These are phyloP conservation scores for Protodeltote pygarga DNA, from an alignment of 2,888 invertebrate genomes.

Conservation along the genomic window DNA sequence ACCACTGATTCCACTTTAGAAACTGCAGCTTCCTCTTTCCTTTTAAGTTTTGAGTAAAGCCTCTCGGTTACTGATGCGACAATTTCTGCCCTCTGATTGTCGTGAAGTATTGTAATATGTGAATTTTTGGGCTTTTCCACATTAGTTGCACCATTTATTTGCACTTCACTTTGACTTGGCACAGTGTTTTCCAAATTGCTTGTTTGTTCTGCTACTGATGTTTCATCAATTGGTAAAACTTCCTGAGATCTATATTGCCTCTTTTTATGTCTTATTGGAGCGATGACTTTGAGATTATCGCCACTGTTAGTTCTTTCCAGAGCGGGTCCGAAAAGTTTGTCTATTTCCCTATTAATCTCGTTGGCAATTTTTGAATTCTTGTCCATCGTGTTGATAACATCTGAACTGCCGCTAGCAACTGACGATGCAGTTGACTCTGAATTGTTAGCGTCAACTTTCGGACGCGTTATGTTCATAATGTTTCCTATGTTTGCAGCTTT, in stretches of 20 bases:
- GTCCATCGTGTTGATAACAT: conserved; percentile 66
- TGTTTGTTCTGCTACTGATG: conserved; percentile 40
- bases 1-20: conserved; percentile 74
- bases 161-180: conserved; percentile 59
- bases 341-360: conserved; percentile 76
- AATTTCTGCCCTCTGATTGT: conserved; percentile 88
- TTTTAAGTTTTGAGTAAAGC: conserved; percentile 87
- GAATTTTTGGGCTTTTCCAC: conserved; percentile 55
- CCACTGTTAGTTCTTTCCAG: conserved; percentile 80
- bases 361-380: conserved; percentile 65
- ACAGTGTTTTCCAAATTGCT: conserved; percentile 49
- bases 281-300: conserved; percentile 73
- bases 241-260: conserved; percentile 83
- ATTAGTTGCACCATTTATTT: conserved; percentile 52
- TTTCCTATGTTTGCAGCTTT: conserved; percentile 72
- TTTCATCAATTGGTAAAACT: conserved; percentile 67
- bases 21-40: conserved; percentile 80
- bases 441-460: conserved; percentile 63
- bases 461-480: conserved; percentile 68
- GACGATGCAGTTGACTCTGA: conserved; percentile 70
- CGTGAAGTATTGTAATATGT: conserved; percentile 70
- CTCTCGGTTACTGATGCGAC: conserved; percentile 91
- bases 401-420: conserved; percentile 72
- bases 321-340: conserved; percentile 74
- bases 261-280: conserved; percentile 73